Evolutionary conservation across 1,140 invertebrate species (phyloP).

Genomic region (Hyles vespertilio): DNA sequence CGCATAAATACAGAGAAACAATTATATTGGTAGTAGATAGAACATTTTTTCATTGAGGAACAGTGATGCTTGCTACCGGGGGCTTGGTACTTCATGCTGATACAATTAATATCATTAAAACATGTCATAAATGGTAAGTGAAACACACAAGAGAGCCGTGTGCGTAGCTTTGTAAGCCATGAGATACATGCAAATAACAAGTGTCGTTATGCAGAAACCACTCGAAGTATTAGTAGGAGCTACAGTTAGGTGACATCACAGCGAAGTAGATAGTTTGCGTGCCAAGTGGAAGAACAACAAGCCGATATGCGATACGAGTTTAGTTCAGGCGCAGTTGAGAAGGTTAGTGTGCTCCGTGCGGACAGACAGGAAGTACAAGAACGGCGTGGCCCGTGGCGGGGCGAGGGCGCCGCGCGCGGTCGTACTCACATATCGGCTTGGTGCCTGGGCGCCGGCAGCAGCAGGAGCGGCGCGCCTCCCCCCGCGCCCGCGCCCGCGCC

Average conservation of each 20-base stretch:
- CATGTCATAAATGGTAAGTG: no score
- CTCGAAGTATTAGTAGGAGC: slow-evolving; percentile 6
- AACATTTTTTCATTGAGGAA: no score
- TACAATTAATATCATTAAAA: no score
- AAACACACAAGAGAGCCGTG: background rate
- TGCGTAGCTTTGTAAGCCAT: slow-evolving; percentile 16
- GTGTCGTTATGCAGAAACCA: background rate
- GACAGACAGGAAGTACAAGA: no score
- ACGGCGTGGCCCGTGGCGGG: no score
- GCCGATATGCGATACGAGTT: slow-evolving; percentile 10
- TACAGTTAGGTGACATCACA: background rate
- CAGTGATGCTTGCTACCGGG: no score
- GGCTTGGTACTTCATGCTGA: no score
- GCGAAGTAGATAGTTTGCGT: background rate
- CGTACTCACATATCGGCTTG: slow-evolving; percentile 49
- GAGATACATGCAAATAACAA: slow-evolving; percentile 28
- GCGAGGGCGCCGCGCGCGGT: slow-evolving; percentile 26
- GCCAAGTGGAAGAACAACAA: slow-evolving; percentile 3
- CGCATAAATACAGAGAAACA: no score
- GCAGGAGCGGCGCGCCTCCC: slow-evolving; percentile 39
- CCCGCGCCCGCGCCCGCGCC: slow-evolving; percentile 23
- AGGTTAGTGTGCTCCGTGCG: background rate
- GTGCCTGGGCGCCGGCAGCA: slow-evolving; percentile 37
- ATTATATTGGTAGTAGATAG: no score
- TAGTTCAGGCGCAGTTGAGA: background rate